Percentiles rank a stretch among this genome's conserved stretches.
Evolutionary conservation across 37 sponge, comb jelly and placozoan genomes (phyloP).

Genomic region (Amphimedon queenslandica): DNA sequence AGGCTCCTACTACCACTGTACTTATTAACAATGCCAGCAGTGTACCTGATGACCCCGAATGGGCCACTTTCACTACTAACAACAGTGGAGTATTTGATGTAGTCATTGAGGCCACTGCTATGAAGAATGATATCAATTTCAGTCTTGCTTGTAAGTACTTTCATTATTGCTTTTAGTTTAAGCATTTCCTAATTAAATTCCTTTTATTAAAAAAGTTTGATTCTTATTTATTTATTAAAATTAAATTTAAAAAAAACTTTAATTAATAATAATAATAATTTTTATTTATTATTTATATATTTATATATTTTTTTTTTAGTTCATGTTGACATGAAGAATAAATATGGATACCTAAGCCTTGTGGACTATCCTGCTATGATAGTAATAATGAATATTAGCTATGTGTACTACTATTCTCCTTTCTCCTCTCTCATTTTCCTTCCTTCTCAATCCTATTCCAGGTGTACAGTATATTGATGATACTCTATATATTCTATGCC

Average conservation of each 20-base stretch:
- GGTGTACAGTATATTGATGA: conserved; percentile 72
- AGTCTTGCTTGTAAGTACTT: background rate
- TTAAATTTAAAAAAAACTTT: no score
- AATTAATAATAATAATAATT: no score
- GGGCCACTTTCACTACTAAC: background rate
- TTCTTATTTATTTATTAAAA: no score
- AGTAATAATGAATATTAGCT: conserved; percentile 10
- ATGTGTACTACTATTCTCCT: background rate
- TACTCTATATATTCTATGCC: conserved; percentile 46
- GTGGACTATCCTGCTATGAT: conserved; percentile 71
- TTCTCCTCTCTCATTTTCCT: background rate
- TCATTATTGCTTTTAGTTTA: no score
- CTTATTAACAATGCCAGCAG: no score
- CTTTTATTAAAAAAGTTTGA: no score
- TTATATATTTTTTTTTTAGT: conserved; percentile 29
- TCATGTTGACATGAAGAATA: conserved; percentile 47
- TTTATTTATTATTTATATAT: no score
- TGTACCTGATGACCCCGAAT: no score
- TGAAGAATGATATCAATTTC: background rate
- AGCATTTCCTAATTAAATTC: no score
- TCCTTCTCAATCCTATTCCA: conserved; percentile 14
- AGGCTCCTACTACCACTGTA: no score
- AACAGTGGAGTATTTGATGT: background rate
- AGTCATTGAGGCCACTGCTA: background rate
- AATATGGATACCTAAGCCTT: conserved; percentile 62